Evolutionary conservation across 2,888 invertebrate species (phyloP).

Genomic region (Spialia ferax): DNA sequence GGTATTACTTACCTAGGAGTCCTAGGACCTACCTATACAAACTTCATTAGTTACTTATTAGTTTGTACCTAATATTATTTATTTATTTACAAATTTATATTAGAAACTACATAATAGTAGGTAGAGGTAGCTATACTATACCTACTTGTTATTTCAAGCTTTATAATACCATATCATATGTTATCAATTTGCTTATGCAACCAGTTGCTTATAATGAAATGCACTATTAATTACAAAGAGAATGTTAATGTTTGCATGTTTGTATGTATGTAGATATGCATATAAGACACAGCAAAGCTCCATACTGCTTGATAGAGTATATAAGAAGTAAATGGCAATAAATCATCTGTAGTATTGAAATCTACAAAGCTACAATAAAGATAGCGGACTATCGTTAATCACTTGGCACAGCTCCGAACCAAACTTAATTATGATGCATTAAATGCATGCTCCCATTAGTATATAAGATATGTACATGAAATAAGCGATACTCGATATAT

Average conservation of each 20-base stretch:
- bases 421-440: constrained; percentile 40
- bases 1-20: too few species aligned
- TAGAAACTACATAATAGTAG: too few species aligned
- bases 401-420: constrained; percentile 31
- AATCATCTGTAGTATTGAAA: constrained; percentile 30
- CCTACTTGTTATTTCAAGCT: not conserved
- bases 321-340: constrained; percentile 28
- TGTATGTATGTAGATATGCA: not conserved
- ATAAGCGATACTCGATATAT: constrained; percentile 7
- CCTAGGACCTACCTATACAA: too few species aligned
- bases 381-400: constrained; percentile 31
- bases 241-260: not conserved
- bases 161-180: not conserved
- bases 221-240: not conserved
- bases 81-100: too few species aligned
- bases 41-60: too few species aligned
- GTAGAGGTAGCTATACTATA: too few species aligned
- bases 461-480: constrained; percentile 30
- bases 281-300: not conserved
- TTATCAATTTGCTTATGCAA: not conserved
- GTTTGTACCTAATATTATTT: too few species aligned
- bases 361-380: constrained; percentile 30
- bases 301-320: not conserved
- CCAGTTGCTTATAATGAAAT: not conserved
- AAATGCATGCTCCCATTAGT: constrained; percentile 37